Evolutionary conservation across 2,888 invertebrate species (phyloP).

Genomic region (Diabrotica balteata): DNA sequence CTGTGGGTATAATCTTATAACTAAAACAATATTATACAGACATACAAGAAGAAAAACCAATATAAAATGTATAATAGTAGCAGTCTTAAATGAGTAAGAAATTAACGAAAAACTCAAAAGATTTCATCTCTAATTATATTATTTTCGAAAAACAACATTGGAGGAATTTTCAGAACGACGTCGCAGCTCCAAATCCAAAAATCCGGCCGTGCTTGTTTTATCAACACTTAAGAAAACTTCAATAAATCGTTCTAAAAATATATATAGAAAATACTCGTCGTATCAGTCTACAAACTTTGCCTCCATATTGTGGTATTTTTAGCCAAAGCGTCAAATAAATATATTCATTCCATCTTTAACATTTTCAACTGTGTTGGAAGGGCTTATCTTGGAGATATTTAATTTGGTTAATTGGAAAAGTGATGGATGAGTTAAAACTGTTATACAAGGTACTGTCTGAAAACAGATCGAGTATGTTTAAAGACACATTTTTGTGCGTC

Average conservation of each 20-base stretch:
- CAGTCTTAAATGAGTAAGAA: too few species aligned
- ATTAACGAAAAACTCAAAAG: too few species aligned
- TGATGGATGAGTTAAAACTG: not conserved
- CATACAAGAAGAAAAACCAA: too few species aligned
- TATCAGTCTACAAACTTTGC: conserved; percentile 20
- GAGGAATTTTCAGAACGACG: not conserved
- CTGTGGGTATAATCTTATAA: too few species aligned
- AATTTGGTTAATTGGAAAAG: not conserved
- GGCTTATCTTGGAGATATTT: not conserved
- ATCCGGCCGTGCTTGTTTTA: conserved; percentile 13
- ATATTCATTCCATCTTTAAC: conserved; percentile 1
- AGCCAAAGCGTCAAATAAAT: conserved; percentile 13
- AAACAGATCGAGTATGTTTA: too few species aligned
- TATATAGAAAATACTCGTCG: conserved; percentile 8
- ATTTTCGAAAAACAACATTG: too few species aligned
- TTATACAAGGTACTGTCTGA: too few species aligned
- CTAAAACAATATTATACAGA: too few species aligned
- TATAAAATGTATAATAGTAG: too few species aligned
- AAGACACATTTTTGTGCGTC: too few species aligned
- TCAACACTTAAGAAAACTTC: conserved; percentile 24
- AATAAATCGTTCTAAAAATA: conserved; percentile 27
- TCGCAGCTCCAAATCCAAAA: not conserved
- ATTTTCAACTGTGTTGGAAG: not conserved
- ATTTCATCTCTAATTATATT: too few species aligned
- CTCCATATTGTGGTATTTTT: conserved; percentile 17